Base-by-base conservation (phyloP, 2,888 invertebrate genomes). In the Glyphotaelius pellucidus region DNA sequence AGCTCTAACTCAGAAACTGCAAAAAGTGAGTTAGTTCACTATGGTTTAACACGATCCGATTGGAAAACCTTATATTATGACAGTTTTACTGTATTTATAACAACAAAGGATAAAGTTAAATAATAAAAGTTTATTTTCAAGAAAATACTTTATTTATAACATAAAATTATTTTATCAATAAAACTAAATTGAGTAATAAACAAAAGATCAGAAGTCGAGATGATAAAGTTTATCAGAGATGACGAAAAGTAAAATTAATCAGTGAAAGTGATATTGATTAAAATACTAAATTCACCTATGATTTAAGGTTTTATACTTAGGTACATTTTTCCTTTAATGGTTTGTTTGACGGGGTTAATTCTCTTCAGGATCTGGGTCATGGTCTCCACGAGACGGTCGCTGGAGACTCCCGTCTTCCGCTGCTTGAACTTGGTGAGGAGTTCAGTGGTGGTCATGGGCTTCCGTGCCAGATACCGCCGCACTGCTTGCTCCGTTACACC, bases 391-490 rank as follows among this genome's bases (percentile, higher is more conserved):
- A 99, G 96, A 92, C 99, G 98, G 93, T 99, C 98, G 93, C 98
- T 98, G 91, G 98, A 98, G 89, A 99, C 97, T 7, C 99, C 99
- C 15, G 98, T 98, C 94, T 99, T 98, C 95, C 99, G 99, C 80
- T 98, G 98, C 95, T 99, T 99, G 96, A 99, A 99, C 96, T 99
- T 99, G 93, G 99, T 98, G 84, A 99, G 95, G 67, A 99, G 96
- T 94, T 99, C 99, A 0, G 99, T 99, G 0, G 99, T 98, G 0
- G 99, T 99, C 98, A 99, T 99, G 0, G 99, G 99, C 94, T 99
- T 99, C 15, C 99, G 97, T 95, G 98, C 98, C 67, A 99, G 96
- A 95, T 99, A 99, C 30, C 99, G 97, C 3, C 99, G 96, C 11
- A 99, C 99, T 0, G 99, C 98, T 94, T 99, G 99, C 95, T 99